Base-by-base conservation (phyloP, 2,113 vertebrate species). In the Poeciliopsis retropinna region DNA sequence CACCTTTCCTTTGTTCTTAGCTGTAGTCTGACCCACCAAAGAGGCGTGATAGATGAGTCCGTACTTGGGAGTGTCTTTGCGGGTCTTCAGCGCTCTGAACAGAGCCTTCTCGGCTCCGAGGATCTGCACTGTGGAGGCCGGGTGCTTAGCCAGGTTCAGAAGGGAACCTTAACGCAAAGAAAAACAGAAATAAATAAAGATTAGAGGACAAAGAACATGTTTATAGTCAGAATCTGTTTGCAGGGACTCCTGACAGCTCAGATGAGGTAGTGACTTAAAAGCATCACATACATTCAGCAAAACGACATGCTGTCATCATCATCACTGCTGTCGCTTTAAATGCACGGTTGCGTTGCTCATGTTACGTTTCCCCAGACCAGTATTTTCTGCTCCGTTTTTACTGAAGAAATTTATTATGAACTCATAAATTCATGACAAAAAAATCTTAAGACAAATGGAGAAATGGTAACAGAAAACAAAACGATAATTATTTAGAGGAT, bases 1-100 rank as follows among this genome's bases (percentile, higher is more conserved):
- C 70, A 98, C 97, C 95, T 99, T 99, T 88, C 98, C 98, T 92
- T 99, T 99, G 85, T 99, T 97, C 93, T 99, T 99, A 22, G 96
- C 93, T 29, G 95, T 94, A 12, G 95, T 96, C 91, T 99, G 98
- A 13, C 98, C 98, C 84, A 99, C 97, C 3, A 99, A 91, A 8
- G 98, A 99, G 41, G 98, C 97, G 30, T 99, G 98, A 92, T 99
- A 99, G 82, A 99, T 98, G 29, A 99, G 96, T 67, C 98, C 98
- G 34, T 99, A 99, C 81, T 99, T 99, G n/a, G 98, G 97, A 0
- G 98, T 99, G 88, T 99, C 97, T 60, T 96, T 94, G 73, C 94
- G 96, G 4, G 97, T 97, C 87, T 99, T 99, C 75, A 99, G 92
- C 3, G 98, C 98, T 87, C 98, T 95, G 77, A 99, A 99, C 4